Base-by-base conservation (phyloP, 2,888 invertebrate genomes). In the Globia sparganii region DNA sequence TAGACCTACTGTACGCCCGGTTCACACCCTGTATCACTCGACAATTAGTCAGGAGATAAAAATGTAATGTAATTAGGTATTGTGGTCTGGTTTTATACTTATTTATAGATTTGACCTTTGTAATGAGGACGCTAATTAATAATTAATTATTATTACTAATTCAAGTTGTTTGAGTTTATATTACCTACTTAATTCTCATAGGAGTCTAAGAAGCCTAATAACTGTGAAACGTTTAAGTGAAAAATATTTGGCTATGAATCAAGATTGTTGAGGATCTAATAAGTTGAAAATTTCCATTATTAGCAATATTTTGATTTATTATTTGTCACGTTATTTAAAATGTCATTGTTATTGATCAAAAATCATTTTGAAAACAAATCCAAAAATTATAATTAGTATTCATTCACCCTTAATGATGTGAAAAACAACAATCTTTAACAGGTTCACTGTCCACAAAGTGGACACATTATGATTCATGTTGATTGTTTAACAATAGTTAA, bases 21-120 rank as follows among this genome's bases (percentile, higher is more conserved):
- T 69, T 28, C 31, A 40, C 46, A 61, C 28, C 62, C 58, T 40
- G 25, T 62, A 56, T 71, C 43, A 59, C 25, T 66, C n/a, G 9
- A 59, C 46, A 6, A 37, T 81, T 76, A 80, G 37, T 82, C 71
- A 75, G 31, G 68, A 21, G 46, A 82, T 79, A 74, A 68, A 62
- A 43, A 40, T 70, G 15, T 13, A n/a, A 76, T 34, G 61, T 46
- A 58, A 62, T 31, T 72, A 61, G 15, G 34, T 58, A 56, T 46
- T 58, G 37, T 56, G 18, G 21, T 40, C 34, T 34, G 34, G 11
- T 6, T 56, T 56, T n/a, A 34, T 31, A 31, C 34, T 53, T 56
- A 31, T 53, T 53, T 56, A 34, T 34, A 5, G 18, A 18, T 25
- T 49, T 25, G 1, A 11, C 18, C 5, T 68, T 53, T n/a, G 21